Percentiles rank a stretch among this genome's conserved stretches.
Evolutionary conservation across 2,797 vertebrate species (phyloP).

Genomic region (Periophthalmus magnuspinnatus): DNA sequence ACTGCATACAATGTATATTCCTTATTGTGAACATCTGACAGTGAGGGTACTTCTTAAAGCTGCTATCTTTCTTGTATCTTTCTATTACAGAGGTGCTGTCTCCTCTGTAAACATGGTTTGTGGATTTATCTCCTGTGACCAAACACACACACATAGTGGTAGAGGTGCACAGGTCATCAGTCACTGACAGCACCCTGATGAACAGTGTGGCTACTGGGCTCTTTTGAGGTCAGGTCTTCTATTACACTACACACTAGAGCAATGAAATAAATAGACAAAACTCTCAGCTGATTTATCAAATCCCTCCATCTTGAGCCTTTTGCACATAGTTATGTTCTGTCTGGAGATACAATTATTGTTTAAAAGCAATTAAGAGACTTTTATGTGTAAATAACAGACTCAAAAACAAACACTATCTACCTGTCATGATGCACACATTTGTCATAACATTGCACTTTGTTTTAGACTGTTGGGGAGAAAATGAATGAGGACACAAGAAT

Average conservation of each 20-base stretch:
- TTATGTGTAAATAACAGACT: too few species aligned
- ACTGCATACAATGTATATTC: too few species aligned
- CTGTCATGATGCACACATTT: too few species aligned
- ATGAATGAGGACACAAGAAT: too few species aligned
- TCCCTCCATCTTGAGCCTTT: conserved; percentile 12
- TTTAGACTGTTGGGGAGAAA: too few species aligned
- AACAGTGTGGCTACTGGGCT: conserved; percentile 27
- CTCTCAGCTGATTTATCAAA: conserved; percentile 23
- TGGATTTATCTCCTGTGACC: conserved; percentile 20
- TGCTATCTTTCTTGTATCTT: conserved; percentile 26
- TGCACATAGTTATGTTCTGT: not conserved
- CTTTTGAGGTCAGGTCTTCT: conserved; percentile 34
- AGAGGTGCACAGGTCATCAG: conserved; percentile 31
- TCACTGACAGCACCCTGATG: conserved; percentile 38
- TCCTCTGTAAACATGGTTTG: conserved; percentile 27
- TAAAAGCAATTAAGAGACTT: too few species aligned
- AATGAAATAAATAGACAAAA: conserved; percentile 19
- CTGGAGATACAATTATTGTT: too few species aligned
- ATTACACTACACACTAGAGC: conserved; percentile 36
- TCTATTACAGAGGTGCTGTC: conserved; percentile 11
- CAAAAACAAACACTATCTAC: too few species aligned
- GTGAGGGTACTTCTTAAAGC: not conserved
- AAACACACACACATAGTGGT: not conserved
- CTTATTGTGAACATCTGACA: not conserved
- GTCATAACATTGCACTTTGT: too few species aligned